Evolutionary conservation across 92 coral and sea anemone genomes (phyloP), one percentile per base, ranked within the genome.

Genomic region (Parazoanthus atlanticus): DNA sequence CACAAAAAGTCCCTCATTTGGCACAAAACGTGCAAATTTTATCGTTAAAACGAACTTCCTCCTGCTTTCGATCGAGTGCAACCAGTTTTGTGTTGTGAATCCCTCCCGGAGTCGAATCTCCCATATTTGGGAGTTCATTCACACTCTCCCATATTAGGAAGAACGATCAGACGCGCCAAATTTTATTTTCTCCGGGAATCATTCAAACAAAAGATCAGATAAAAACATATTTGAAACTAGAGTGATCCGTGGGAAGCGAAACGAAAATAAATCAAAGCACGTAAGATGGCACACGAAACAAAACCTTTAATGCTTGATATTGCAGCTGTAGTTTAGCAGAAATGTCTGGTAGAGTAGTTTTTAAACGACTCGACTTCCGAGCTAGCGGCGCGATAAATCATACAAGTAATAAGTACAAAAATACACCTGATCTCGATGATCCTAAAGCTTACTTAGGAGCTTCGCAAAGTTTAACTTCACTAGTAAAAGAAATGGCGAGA

Each of bases 111-210:
- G 15, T 15, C 84, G 36, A 81, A 64, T 52, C 76, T 90, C 87
- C 98, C 95, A 88, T 94, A 94, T 94, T 93, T 89, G 98, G 98
- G 93, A 89, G 88, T 47, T 46, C 74, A 54, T 58, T 71, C 79
- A 78, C 52, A 17, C 49, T 86, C 86, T 81, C 88, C 96, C 96
- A 92, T 94, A 94, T 94, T 94, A 88, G 96, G 96, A 89, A 94
- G 79, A 92, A 56, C 78, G 78, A 40, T 72, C 34, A 32, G 86
- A 64, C 94, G 94, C 94, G 94, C 89, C 94, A 91, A 94, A 91
- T 88, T 92, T 79, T 86, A 86, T 56, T 61, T 65, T 67, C 21
- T 49, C 21, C 36, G 25, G 52, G 19, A 58, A 31, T 5, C 29
- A n/a, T 34, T 11, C 10, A 16, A 61, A n/a, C 8, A 15, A 77